Conservation (phyloP, 2,113 vertebrate genomes). For the Petaurus breviceps region DNA sequence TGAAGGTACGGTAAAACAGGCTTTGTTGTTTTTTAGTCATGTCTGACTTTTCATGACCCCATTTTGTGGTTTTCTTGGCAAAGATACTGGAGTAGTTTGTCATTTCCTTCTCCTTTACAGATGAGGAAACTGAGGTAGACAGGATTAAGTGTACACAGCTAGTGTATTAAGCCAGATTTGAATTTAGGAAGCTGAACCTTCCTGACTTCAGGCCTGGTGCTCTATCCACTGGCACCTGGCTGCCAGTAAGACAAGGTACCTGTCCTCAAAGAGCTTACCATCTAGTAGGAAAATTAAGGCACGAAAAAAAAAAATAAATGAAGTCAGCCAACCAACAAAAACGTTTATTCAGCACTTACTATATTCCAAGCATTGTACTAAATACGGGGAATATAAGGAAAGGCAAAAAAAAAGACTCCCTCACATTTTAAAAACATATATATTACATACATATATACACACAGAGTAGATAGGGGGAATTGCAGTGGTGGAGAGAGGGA, state of each 20-base stretch:
- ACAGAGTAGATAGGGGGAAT: neutral
- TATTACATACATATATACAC: neutral
- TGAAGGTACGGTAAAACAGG: neutral
- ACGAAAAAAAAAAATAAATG: neutral
- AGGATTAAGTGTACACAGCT: neutral
- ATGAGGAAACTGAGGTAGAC: neutral
- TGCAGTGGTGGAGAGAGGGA: neutral
- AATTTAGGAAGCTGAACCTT: neutral
- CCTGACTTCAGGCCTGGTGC: neutral
- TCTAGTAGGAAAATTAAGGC: neutral
- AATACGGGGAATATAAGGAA: neutral
- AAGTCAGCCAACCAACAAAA: neutral
- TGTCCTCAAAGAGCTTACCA: neutral
- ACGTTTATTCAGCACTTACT: constrained; percentile 16
- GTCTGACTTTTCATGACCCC: neutral
- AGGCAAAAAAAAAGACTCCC: neutral
- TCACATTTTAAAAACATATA: constrained; percentile 9
- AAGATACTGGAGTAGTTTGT: neutral
- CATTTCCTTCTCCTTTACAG: neutral
- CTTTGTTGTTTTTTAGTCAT: neutral
- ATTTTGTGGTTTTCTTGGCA: neutral
- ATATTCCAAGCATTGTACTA: constrained; percentile 2
- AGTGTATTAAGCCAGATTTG: neutral
- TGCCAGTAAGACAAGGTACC: neutral
- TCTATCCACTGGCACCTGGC: neutral